phyloP scores from a whole-genome alignment of 2,113 vertebrate species.

The Phycodurus eques region DNA sequence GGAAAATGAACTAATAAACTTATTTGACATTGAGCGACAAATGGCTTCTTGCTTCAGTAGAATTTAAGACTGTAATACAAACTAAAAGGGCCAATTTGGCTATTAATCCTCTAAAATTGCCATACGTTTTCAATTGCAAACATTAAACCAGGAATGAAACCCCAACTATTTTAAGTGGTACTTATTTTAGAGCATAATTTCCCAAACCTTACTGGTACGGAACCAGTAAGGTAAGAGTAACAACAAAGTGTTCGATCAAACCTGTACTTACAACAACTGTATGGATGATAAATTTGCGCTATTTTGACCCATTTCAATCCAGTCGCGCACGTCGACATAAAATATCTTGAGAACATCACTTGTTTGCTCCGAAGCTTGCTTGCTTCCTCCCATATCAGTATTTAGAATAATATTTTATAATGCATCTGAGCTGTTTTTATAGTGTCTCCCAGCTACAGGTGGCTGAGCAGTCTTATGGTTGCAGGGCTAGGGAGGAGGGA shows the following conservation, averaged over 20 bases:
- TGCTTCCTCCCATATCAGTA: not conserved
- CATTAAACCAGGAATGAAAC: too few relatives aligned
- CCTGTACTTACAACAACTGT: too few relatives aligned
- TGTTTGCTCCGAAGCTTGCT: not conserved
- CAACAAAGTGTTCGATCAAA: too few relatives aligned
- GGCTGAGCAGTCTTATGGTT: slow-evolving; percentile 47
- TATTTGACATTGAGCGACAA: not conserved
- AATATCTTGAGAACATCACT: not conserved
- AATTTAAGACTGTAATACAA: not conserved
- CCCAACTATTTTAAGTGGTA: too few relatives aligned
- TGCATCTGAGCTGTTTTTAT: not conserved
- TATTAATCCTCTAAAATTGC: too few relatives aligned
- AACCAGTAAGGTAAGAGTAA: too few relatives aligned
- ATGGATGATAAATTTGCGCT: not conserved
- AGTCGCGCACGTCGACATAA: not conserved
- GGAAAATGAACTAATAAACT: slow-evolving; percentile 7
- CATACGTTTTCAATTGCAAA: too few relatives aligned
- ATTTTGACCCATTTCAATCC: not conserved
- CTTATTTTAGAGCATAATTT: not conserved
- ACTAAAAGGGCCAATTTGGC: not conserved
- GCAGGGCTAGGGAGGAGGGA: slow-evolving; percentile 31
- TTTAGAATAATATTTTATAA: not conserved
- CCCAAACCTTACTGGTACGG: too few relatives aligned
- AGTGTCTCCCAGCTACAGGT: slow-evolving; percentile 43
- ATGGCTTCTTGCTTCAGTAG: not conserved